These are phyloP conservation scores for Aphaenogaster floridana DNA, from an alignment of 1,140 invertebrate genomes.

Conservation along the genomic window DNA sequence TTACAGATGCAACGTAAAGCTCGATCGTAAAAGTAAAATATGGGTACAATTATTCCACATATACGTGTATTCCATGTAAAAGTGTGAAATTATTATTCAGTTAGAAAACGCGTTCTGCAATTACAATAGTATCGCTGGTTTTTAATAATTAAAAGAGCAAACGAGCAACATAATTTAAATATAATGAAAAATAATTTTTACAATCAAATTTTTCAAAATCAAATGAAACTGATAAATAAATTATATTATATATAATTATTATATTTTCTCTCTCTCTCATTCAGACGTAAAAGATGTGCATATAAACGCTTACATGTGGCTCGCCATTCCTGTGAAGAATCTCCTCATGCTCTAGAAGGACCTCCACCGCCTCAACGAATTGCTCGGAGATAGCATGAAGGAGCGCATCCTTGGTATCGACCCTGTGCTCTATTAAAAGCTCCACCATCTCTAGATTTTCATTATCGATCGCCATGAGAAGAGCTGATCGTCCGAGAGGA, in stretches of 20 bases:
- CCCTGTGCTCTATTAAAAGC: slow-evolving; percentile 95
- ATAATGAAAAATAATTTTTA: neutral
- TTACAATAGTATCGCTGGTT: neutral
- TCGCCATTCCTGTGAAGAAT: slow-evolving; percentile 92
- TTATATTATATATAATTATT: slow-evolving; percentile 3
- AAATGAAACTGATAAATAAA: neutral
- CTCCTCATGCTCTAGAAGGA: slow-evolving; percentile 97
- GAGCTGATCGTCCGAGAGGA: slow-evolving; percentile 95
- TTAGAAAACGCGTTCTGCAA: neutral
- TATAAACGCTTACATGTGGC: slow-evolving; percentile 90
- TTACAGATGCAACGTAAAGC: neutral
- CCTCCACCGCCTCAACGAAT: slow-evolving; percentile 99
- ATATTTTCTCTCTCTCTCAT: neutral
- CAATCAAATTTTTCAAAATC: neutral
- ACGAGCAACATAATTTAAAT: neutral
- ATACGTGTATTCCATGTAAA: neutral
- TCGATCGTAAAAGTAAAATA: slow-evolving; percentile 1
- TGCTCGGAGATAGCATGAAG: slow-evolving; percentile 99
- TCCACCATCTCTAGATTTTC: slow-evolving; percentile 99
- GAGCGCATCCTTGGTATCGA: slow-evolving; percentile 97
- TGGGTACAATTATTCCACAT: neutral
- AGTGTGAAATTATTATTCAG: neutral
- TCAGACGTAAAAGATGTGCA: neutral
- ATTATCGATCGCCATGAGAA: slow-evolving; percentile 99
- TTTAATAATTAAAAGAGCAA: neutral